phyloP scores from a whole-genome alignment of 2,888 invertebrate species.

The Phania funesta region DNA sequence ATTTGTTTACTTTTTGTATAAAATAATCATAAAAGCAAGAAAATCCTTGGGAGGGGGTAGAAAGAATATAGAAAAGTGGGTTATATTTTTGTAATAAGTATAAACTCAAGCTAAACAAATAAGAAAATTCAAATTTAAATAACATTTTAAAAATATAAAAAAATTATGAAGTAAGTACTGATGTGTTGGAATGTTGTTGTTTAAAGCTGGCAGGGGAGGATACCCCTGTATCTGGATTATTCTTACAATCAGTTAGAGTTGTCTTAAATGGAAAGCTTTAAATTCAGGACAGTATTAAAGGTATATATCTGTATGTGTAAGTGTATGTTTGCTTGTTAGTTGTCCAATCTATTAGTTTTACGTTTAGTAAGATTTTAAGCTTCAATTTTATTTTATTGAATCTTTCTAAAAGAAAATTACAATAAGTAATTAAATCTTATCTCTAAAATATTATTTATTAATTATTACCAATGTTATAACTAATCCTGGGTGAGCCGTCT shows the following conservation, averaged over 20 bases:
- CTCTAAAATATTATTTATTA: too few species aligned
- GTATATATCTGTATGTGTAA: background rate
- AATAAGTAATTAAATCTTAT: too few species aligned
- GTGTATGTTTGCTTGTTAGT: conserved; percentile 3
- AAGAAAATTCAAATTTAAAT: conserved; percentile 39
- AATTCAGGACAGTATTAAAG: background rate
- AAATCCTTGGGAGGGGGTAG: background rate
- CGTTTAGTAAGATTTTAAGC: too few species aligned
- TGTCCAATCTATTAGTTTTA: conserved; percentile 59
- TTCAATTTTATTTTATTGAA: background rate
- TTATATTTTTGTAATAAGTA: too few species aligned
- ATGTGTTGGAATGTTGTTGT: conserved; percentile 4
- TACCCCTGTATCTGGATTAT: conserved; percentile 38
- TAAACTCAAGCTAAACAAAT: conserved; percentile 6
- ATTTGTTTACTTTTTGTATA: conserved; percentile 37
- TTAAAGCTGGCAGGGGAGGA: conserved; percentile 16
- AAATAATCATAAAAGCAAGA: conserved; percentile 40
- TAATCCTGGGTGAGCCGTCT: too few species aligned
- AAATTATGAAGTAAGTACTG: background rate
- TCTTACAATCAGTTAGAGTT: conserved; percentile 15
- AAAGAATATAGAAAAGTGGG: conserved; percentile 56
- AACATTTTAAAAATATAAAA: conserved; percentile 10
- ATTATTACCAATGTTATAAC: too few species aligned
- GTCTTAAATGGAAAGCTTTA: conserved; percentile 58
- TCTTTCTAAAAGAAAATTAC: too few species aligned